Evolutionary conservation across 2,888 invertebrate genomes (phyloP).

Genomic region (Bimastos eiseni): DNA sequence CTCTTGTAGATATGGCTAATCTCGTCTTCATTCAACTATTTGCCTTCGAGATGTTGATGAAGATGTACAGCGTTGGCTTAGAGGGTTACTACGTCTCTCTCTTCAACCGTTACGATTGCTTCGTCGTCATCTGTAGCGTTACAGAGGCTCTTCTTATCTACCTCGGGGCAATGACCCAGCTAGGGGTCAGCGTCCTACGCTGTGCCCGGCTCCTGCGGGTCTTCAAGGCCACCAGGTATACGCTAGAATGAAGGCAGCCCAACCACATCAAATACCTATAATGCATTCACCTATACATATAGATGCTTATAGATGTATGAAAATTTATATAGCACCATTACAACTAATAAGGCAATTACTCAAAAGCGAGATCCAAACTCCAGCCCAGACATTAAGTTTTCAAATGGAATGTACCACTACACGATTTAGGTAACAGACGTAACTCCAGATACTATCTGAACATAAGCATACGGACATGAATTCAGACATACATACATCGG

Average conservation of each 20-base stretch:
- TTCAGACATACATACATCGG: too few relatives aligned
- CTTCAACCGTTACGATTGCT: slow-evolving; percentile 99
- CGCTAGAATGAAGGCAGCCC: too few relatives aligned
- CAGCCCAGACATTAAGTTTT: too few relatives aligned
- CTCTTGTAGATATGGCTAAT: slow-evolving; percentile 81
- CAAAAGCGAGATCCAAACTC: too few relatives aligned
- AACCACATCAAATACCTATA: neutral
- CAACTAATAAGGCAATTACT: too few relatives aligned
- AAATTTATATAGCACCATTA: too few relatives aligned
- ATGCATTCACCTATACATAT: too few relatives aligned
- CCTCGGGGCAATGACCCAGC: slow-evolving; percentile 89
- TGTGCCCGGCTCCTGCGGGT: slow-evolving; percentile 94
- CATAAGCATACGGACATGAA: too few relatives aligned
- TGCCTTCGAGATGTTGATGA: slow-evolving; percentile 96
- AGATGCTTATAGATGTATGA: too few relatives aligned
- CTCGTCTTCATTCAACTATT: slow-evolving; percentile 97
- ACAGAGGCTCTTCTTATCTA: slow-evolving; percentile 91
- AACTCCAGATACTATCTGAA: too few relatives aligned
- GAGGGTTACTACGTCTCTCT: slow-evolving; percentile 98
- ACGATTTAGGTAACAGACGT: too few relatives aligned
- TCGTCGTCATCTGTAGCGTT: slow-evolving; percentile 98
- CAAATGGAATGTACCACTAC: too few relatives aligned
- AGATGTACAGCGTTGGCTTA: slow-evolving; percentile 98
- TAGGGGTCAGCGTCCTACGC: slow-evolving; percentile 95
- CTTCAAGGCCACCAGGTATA: slow-evolving; percentile 98